phyloP scores from a whole-genome alignment of 1,140 invertebrate species.

The Mya arenaria region DNA sequence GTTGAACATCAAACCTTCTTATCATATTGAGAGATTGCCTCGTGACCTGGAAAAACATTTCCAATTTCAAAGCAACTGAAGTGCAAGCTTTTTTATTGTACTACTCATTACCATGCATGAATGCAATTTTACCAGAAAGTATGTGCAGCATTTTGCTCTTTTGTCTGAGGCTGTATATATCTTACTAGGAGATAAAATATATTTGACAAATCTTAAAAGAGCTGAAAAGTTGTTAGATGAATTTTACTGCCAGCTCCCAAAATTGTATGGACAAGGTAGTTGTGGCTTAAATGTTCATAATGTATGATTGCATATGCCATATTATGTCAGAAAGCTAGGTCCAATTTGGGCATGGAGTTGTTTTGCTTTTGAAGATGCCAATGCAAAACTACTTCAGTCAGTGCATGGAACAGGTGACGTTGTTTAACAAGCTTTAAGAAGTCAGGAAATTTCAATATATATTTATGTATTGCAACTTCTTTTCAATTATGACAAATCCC shows the following conservation, averaged over 20 bases:
- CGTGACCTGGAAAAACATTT: conserved; percentile 36
- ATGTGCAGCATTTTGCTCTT: conserved; percentile 23
- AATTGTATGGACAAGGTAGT: conserved; percentile 13
- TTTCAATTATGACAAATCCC: no score
- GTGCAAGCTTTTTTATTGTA: conserved; percentile 26
- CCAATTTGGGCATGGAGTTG: conserved; percentile 59
- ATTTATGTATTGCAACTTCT: no score
- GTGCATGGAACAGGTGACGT: conserved; percentile 59
- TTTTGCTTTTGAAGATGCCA: conserved; percentile 57
- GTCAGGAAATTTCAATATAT: conserved; percentile 27
- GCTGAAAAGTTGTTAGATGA: no score
- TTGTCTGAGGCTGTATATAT: conserved; percentile 17
- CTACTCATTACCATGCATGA: conserved; percentile 26
- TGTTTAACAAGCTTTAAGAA: conserved; percentile 28
- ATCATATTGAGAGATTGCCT: conserved; percentile 34
- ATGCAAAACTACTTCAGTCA: conserved; percentile 45
- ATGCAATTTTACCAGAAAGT: conserved; percentile 18
- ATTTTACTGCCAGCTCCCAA: conserved; percentile 2
- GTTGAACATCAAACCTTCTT: not conserved
- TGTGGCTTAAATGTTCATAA: conserved; percentile 49
- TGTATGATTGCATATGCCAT: conserved; percentile 30
- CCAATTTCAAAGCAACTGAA: conserved; percentile 39
- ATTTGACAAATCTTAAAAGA: not conserved
- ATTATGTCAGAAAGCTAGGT: conserved; percentile 14
- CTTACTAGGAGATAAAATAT: conserved; percentile 34